Evolutionary conservation across 2,888 invertebrate species (phyloP), one percentile per base, ranked within the genome.

Genomic region (Ypsolopha sequella): DNA sequence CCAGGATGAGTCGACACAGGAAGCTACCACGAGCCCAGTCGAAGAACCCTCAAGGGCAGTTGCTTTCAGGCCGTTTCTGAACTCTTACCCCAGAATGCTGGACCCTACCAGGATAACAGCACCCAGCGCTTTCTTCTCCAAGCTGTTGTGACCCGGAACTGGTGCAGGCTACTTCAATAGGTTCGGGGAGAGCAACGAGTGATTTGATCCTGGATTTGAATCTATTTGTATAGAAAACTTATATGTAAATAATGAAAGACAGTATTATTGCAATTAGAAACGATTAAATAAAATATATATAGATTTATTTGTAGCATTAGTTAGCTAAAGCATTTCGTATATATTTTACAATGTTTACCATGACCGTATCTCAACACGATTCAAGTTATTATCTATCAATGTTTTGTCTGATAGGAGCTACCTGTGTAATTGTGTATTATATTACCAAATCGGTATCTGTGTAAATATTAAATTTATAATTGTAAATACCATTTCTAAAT

Each of bases 1-100:
- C 0, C 84, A 84, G 54, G 85, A 85, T 35, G 85, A 85, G 57
- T 84, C 85, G 0, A 85, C 84, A 0, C 85, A 85, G 54, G 86
- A 86, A 55, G 80, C 84, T 6, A 65, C 72, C 1, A 67, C 70
- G 1, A 80, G 81, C 52, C 80, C 81, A 0, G 64, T 56, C 0
- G 84, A 82, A 9, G 82, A 81, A 10, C 55, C 65, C 0, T 68
- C 68, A 47, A 61, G 81, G 38, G 72, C 66, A 0, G 47, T 38
- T 2, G 80, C 82, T 0, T 86, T 85, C 58, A 66, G 86, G 10
- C 86, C 86, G 0, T 86, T 85, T 56, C 61, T 86, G 3, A 73
- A 76, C 0, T 64, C 79, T 0, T 85, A 86, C 56, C 80, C 84
- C 1, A 60, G 84, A 10, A 75, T 86, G 36, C 59, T 84, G 58